Conservation (phyloP, 1,140 invertebrate species). For the Drosophila sturtevanti region DNA sequence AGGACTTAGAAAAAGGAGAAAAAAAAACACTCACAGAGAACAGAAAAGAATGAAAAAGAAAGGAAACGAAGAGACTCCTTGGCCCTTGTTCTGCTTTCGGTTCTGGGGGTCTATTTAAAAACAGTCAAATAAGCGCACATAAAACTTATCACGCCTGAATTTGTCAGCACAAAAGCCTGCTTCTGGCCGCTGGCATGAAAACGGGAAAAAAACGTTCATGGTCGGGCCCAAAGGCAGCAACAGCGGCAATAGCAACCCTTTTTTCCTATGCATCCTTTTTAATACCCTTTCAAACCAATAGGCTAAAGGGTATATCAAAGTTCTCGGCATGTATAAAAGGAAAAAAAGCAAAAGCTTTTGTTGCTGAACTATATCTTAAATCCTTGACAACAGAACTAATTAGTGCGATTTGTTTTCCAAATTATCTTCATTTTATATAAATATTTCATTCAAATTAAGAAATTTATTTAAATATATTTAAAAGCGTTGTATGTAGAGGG, state of each 20-base stretch:
- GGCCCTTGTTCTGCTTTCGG: background rate
- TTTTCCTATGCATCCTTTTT: conserved; percentile 48
- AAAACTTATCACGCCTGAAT: conserved; percentile 82
- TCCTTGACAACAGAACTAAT: too few species aligned
- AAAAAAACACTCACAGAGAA: conserved; percentile 3
- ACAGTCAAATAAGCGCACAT: conserved; percentile 80
- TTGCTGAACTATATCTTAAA: too few species aligned
- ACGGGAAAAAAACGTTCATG: conserved; percentile 34
- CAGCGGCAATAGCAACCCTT: conserved; percentile 49
- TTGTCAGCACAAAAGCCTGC: conserved; percentile 77
- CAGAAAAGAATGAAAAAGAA: conserved; percentile 20
- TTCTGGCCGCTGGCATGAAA: conserved; percentile 11
- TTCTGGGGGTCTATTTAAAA: conserved; percentile 72
- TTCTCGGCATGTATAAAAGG: too few species aligned
- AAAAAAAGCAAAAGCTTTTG: too few species aligned
- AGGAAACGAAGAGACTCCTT: conserved; percentile 19
- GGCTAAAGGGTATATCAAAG: background rate
- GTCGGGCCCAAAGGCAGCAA: conserved; percentile 19
- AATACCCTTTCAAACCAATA: conserved; percentile 6
- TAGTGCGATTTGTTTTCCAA: too few species aligned
- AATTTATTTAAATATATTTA: too few species aligned
- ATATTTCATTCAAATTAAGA: too few species aligned
- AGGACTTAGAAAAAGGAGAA: conserved; percentile 33
- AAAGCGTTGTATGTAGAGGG: background rate
- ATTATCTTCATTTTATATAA: too few species aligned